Conservation (phyloP, 2,113 vertebrate species). For the Hemichromis elongatus region DNA sequence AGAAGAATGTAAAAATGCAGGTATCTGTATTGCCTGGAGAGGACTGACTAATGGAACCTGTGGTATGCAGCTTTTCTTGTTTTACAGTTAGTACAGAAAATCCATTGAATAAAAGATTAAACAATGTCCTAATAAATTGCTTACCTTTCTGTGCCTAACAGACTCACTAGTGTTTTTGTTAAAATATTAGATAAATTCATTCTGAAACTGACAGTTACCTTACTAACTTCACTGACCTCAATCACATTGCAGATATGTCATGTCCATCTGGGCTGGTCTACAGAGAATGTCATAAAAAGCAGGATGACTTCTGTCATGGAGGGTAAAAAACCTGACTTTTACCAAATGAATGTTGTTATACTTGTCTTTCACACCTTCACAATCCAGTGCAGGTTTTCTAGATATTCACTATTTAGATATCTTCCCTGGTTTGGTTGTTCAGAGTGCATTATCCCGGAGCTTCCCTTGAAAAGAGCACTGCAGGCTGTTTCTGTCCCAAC, state of each 20-base stretch:
- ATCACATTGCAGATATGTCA: constrained; percentile 18
- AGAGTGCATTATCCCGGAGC: not conserved
- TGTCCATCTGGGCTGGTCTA: constrained; percentile 55
- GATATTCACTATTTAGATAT: not conserved
- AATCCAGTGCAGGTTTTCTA: not conserved
- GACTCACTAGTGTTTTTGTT: not conserved
- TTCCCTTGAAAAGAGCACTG: not conserved
- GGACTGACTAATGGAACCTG: constrained; percentile 54
- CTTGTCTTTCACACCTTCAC: not conserved
- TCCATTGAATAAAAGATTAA: not conserved
- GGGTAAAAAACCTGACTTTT: constrained; percentile 41
- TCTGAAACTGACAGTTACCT: not conserved
- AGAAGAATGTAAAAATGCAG: constrained; percentile 36
- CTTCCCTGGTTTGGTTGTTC: not conserved
- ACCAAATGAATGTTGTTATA: not conserved
- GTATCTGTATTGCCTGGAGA: constrained; percentile 65
- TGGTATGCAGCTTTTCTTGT: constrained; percentile 23
- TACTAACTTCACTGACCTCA: not conserved
- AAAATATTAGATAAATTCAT: not conserved
- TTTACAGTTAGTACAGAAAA: not conserved
- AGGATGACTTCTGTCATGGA: constrained; percentile 53
- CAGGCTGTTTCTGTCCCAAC: constrained; percentile 66
- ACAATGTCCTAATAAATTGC: not conserved
- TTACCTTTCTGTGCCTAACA: not conserved
- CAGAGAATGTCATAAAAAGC: constrained; percentile 31